These are phyloP conservation scores for Zygogramma bicolorata DNA, from an alignment of 2,888 invertebrate genomes.

Conservation along the genomic window DNA sequence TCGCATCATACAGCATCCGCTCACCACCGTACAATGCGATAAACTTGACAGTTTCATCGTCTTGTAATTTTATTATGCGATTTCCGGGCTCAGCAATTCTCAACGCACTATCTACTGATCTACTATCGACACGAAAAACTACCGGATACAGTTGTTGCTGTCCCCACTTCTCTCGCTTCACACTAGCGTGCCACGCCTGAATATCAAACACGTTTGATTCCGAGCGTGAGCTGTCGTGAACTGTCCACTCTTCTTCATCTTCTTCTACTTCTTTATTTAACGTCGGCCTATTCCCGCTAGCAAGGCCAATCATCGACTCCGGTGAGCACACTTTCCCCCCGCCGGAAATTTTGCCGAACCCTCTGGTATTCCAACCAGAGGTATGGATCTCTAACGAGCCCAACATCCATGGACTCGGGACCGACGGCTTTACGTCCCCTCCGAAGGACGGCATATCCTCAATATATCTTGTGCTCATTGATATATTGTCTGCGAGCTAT, in stretches of 20 bases:
- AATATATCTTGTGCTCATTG: too few relatives aligned
- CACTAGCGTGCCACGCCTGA: neutral
- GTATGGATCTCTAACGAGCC: too few relatives aligned
- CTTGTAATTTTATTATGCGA: neutral
- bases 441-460: too few relatives aligned
- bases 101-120: neutral
- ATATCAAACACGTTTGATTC: neutral
- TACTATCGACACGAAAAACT: neutral
- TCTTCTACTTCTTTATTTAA: too few relatives aligned
- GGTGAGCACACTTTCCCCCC: too few relatives aligned
- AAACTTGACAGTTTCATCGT: conserved; percentile 48
- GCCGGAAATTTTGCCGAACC: too few relatives aligned
- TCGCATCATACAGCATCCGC: conserved; percentile 62
- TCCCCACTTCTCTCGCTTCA: neutral
- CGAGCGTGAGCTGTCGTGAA: conserved; percentile 7
- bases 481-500: too few relatives aligned
- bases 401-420: too few relatives aligned
- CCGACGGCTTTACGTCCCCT: too few relatives aligned
- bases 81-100: neutral
- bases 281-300: too few relatives aligned
- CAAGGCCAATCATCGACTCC: too few relatives aligned
- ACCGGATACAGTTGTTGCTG: neutral
- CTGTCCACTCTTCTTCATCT: conserved; percentile 1
- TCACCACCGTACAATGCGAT: conserved; percentile 59
- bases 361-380: too few relatives aligned